Evolutionary conservation across 2,888 invertebrate species (phyloP), one percentile per base, ranked within the genome.

Genomic region (Protonemura montana): DNA sequence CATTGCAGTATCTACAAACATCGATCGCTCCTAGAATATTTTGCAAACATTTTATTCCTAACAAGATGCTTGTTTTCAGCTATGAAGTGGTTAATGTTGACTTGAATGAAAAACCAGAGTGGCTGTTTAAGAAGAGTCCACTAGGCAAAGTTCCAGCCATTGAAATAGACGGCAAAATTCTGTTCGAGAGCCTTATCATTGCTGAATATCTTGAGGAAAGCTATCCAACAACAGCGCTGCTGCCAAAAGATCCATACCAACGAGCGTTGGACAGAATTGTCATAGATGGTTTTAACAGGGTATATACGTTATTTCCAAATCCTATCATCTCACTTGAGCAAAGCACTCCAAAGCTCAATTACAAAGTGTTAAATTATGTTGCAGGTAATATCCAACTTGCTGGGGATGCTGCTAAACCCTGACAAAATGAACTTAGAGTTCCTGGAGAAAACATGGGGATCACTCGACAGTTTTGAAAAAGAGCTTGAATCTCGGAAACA

Each of bases 161-260:
- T 77, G 96, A 97, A 90, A 91, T 96, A 88, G 93, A 94, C 89
- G 96, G 95, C 41, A 94, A 94, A 87, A 93, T 93, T 0, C 91
- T 98, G 21, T 95, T 95, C 89, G 97, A 97, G 90, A 97, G 97
- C 89, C 93, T 95, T 88, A 94, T 97, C 42, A 94, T 97, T 87
- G 94, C 94, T 88, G 95, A 96, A 88, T 97, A 96, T 90, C 91
- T 97, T 87, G 97, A 98, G 90, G 97, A 97, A 89, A 94, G 95
- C 89, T 96, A 95, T 90, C 94, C 95, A 0, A 93, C 94, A 78
- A 90, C 91, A 78, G 93, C 93, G 0, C 91, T 97, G 28, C 94
- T 95, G 89, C 93, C 96, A 0, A 92, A 92, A 16, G 94, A 96
- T 90, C 94, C 95, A 87, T 89, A 95, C 88, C 93, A 94, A 88